Evolutionary conservation across 2,888 invertebrate species (phyloP).

Genomic region (Cosmorhoe ocellata): DNA sequence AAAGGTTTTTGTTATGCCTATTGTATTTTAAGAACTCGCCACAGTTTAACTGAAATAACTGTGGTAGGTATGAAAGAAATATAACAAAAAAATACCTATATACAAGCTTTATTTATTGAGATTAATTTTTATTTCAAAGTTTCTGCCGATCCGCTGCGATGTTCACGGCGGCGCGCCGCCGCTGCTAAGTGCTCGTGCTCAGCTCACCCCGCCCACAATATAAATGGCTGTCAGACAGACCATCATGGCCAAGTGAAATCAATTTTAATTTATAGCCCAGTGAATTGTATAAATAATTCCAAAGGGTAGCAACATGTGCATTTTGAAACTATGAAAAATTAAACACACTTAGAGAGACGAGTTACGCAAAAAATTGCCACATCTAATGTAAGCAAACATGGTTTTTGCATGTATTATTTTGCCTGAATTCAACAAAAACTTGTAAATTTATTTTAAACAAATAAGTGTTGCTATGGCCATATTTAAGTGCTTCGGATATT

Average conservation of each 20-base stretch:
- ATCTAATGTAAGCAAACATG: constrained; percentile 12
- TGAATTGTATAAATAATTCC: not conserved
- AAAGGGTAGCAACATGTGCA: not conserved
- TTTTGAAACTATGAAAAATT: too few species aligned
- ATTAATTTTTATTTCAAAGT: too few species aligned
- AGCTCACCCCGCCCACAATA: constrained; percentile 65
- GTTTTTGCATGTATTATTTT: constrained; percentile 10
- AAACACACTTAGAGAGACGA: not conserved
- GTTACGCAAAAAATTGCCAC: not conserved
- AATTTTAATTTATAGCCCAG: not conserved
- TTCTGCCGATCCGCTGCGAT: too few species aligned
- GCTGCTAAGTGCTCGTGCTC: constrained; percentile 32
- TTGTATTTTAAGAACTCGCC: too few species aligned
- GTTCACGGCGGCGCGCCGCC: too few species aligned
- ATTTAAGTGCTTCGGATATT: constrained; percentile 12
- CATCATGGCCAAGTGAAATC: constrained; percentile 43
- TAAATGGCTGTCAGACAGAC: constrained; percentile 69
- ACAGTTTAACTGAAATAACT: too few species aligned
- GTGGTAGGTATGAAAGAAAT: too few species aligned
- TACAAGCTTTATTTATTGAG: too few species aligned
- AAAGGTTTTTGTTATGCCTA: too few species aligned
- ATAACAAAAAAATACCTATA: too few species aligned
- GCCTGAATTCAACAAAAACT: constrained; percentile 9
- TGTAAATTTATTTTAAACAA: constrained; percentile 39
- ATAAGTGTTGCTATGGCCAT: constrained; percentile 10